Evolutionary conservation across 2,888 invertebrate species (phyloP), one percentile per base, ranked within the genome.

Genomic region (Cabera pusaria): DNA sequence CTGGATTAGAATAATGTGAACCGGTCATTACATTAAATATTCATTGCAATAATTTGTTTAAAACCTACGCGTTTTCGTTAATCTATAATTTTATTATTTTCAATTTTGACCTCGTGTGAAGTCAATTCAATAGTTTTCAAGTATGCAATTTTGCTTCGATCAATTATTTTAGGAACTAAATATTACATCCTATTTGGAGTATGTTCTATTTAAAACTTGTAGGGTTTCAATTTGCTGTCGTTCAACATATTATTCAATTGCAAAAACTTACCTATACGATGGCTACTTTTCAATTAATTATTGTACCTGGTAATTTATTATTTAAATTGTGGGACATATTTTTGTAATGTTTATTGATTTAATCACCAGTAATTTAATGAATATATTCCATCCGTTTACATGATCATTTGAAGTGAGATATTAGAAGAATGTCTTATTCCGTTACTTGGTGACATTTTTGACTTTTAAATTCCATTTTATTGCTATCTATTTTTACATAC

Each of bases 361-460:
- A 40, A 40, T 34, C 28, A 20, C 27, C 10, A 14, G 28, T 28
- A 19, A 40, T 34, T 28, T 28, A 7, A 20, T 40, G 24, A 33
- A 39, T 40, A 28, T 19, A 27, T 28, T 10, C 12, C 14, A 5
- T 11, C 28, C 14, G 24, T 23, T 20, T 29, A 24, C 11, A 21
- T 19, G 25, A 3, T 10, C n/a, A 22, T 32, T 32, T 38, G 11
- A 18, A 26, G 26, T 31, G 7, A 29, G 3, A 29, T 17, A 20
- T 21, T 26, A 12, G 26, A 32, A 18, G 17, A 7, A 25, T 25
- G 20, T 5, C 25, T 20, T 7, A 19, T 19, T 20, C 28, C 28
- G 33, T 24, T 34, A 40, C 6, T n/a, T 8, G 14, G 24, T 9
- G 28, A 34, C 32, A 16, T 28, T 4, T 34, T 7, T 11, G 24